Evolutionary conservation across 1,140 invertebrate species (phyloP).

Genomic region (Caenorhabditis latens): DNA sequence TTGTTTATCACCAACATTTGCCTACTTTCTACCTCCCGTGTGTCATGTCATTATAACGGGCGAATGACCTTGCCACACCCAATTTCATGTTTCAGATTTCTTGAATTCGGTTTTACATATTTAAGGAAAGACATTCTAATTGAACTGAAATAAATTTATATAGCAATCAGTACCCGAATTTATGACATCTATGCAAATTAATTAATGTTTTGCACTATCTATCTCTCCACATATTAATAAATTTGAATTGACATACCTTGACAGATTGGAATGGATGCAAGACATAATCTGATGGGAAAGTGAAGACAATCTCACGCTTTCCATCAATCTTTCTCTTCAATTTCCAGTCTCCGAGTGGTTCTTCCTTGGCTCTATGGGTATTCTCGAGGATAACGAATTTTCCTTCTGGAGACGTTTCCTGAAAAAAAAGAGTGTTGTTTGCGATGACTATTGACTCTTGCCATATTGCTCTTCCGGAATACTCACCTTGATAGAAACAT

Average conservation of each 20-base stretch:
- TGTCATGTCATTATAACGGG: neutral
- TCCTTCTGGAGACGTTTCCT: constrained; percentile 65
- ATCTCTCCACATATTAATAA: constrained; percentile 8
- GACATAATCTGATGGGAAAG: constrained; percentile 76
- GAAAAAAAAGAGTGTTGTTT: neutral
- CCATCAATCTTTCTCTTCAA: constrained; percentile 76
- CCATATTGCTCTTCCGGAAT: neutral
- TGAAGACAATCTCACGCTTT: constrained; percentile 76
- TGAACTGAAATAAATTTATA: too few relatives aligned
- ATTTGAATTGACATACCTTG: constrained; percentile 67
- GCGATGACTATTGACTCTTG: too few relatives aligned
- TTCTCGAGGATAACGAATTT: constrained; percentile 74
- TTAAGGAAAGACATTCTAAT: too few relatives aligned
- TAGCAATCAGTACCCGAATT: too few relatives aligned
- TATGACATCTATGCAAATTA: too few relatives aligned
- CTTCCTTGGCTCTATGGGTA: constrained; percentile 75
- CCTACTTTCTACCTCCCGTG: neutral
- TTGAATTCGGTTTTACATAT: too few relatives aligned
- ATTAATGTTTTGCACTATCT: neutral
- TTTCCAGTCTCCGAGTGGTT: constrained; percentile 77
- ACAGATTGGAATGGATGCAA: constrained; percentile 73
- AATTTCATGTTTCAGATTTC: neutral
- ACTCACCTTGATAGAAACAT: constrained; percentile 74
- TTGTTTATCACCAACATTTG: constrained; percentile 24
- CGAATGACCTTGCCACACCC: constrained; percentile 47